Evolutionary conservation across 1,140 invertebrate species (phyloP), one percentile per base, ranked within the genome.

Genomic region (Phthorimaea operculella): DNA sequence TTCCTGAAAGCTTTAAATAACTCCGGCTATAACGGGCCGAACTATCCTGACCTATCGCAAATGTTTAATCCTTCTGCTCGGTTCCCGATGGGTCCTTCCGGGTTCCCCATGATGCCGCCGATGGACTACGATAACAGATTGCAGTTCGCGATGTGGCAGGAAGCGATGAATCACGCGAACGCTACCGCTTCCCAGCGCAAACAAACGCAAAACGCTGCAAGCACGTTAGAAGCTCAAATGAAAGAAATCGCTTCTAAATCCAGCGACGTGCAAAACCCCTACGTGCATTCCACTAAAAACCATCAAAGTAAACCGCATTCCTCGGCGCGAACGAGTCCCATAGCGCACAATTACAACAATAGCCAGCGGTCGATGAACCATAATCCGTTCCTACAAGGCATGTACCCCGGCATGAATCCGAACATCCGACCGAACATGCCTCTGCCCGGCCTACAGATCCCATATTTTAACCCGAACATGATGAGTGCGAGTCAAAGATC

Each of bases 91-190:
- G 70, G 68, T 4, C 77, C 81, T n/a, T 55, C 76, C 5, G 79
- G 75, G 10, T 87, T 87, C 49, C 83, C 86, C 0, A 75, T 85
- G 64, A 83, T 86, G 68, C 80, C 86, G 4, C 77, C 82, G 4
- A 68, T 84, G 67, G 87, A 89, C 70, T 90, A 87, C 66, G 87
- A 85, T 15, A 90, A 87, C 68, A 87, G 89, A 15, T 73, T 91
- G 57, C 90, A 91, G 69, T 75, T 90, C 52, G 87, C 88, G 0
- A 87, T 91, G 82, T 91, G 90, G 90, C 90, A 91, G 60, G 90
- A 91, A 68, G 86, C 87, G 1, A 86, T 90, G 81, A 72, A 83
- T 12, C 86, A 88, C 55, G 83, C 86, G 28, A 86, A 86, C 54
- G 74, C 83, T 17, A 64, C 87, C 10, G 68, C 76, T 9, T 66